These are phyloP conservation scores for Noctua janthe DNA, from an alignment of 2,888 invertebrate genomes.

Conservation along the genomic window DNA sequence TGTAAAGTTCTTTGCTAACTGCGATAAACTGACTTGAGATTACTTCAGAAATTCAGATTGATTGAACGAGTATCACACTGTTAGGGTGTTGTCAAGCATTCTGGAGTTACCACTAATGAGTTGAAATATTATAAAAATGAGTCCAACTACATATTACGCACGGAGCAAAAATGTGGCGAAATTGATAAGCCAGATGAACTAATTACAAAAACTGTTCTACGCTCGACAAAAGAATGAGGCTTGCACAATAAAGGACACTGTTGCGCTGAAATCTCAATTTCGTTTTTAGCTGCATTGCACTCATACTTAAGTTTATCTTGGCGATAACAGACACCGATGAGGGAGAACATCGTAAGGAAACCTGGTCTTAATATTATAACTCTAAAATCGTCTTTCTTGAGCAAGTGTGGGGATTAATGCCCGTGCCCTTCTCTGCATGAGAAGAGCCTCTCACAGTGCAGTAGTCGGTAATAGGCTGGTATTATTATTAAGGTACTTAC, in stretches of 20 bases:
- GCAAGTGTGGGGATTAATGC: background rate
- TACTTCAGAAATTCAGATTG: background rate
- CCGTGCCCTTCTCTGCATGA: background rate
- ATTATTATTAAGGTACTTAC: constrained; percentile 86
- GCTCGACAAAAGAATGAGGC: background rate
- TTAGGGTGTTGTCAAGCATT: background rate
- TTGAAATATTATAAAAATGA: constrained; percentile 17
- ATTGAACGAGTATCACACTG: background rate
- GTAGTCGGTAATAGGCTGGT: background rate
- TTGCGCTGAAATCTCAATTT: constrained; percentile 3
- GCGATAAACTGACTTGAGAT: background rate
- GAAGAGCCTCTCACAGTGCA: background rate
- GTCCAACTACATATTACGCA: constrained; percentile 26
- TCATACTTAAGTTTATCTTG: background rate
- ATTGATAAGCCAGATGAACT: constrained; percentile 35
- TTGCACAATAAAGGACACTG: constrained; percentile 4
- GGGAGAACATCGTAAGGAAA: background rate
- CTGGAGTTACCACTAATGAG: background rate
- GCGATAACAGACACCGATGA: background rate
- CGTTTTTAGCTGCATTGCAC: background rate
- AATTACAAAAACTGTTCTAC: constrained; percentile 24
- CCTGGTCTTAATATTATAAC: background rate
- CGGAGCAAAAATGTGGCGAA: constrained; percentile 36
- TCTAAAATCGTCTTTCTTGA: background rate
- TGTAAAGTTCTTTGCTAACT: background rate